These are phyloP conservation scores for Neodontobutis hainanensis DNA, from an alignment of 2,113 vertebrate genomes.

Conservation along the genomic window DNA sequence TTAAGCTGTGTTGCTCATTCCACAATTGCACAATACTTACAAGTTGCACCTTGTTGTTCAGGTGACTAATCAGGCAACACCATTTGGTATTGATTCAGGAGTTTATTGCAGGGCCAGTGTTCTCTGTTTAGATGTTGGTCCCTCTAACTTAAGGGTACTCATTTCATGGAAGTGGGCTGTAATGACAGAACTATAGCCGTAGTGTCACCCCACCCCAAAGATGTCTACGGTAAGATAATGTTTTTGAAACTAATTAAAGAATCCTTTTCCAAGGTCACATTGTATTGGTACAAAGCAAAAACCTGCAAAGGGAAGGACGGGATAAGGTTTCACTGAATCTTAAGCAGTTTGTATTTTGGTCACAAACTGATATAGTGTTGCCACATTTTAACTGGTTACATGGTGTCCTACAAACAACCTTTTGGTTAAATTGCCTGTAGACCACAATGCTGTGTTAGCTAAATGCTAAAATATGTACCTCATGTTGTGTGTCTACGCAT, in stretches of 20 bases:
- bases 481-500: conserved; percentile 62
- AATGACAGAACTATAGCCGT: not conserved
- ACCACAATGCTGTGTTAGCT: conserved; percentile 61
- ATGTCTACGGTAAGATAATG: not conserved
- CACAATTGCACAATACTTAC: too few species aligned
- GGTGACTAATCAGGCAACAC: too few species aligned
- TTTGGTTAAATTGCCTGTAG: conserved; percentile 63
- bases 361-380: conserved; percentile 13
- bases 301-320: not conserved
- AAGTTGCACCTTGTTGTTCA: too few species aligned
- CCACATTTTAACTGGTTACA: conserved; percentile 38
- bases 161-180: conserved; percentile 8
- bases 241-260: not conserved
- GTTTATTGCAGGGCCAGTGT: conserved; percentile 9
- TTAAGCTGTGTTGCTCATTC: too few species aligned
- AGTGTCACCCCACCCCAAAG: not conserved
- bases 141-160: not conserved
- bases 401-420: conserved; percentile 77
- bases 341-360: conserved; percentile 14
- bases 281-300: conserved; percentile 5
- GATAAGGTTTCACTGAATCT: conserved; percentile 5
- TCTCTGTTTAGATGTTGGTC: conserved; percentile 14
- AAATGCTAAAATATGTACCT: conserved; percentile 75
- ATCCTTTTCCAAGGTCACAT: conserved; percentile 8
- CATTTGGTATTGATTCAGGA: too few species aligned